phyloP scores from a whole-genome alignment of 1,140 invertebrate species.

The Drosophila oshimai region DNA sequence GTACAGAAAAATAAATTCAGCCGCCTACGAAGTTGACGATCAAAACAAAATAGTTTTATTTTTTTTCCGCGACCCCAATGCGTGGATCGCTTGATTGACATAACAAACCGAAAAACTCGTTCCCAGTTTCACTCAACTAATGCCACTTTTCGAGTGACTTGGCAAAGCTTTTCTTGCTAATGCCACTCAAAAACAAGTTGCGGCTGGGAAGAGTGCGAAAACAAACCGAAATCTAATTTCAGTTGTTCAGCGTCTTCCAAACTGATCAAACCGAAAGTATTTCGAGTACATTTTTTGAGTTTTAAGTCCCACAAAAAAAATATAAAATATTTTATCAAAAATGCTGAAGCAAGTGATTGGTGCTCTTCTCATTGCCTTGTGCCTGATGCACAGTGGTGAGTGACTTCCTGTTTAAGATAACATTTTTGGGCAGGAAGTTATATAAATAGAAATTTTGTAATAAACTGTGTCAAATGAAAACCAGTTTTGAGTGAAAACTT shows the following conservation, averaged over 20 bases:
- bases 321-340: conserved; percentile 1
- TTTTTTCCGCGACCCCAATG: conserved; percentile 27
- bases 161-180: conserved; percentile 19
- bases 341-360: conserved; percentile 61
- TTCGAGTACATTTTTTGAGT: neutral
- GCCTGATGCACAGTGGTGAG: conserved; percentile 62
- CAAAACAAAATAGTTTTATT: conserved; percentile 70
- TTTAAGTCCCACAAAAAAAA: neutral
- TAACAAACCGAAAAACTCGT: conserved; percentile 44
- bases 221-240: conserved; percentile 42
- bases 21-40: conserved; percentile 52
- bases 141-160: conserved; percentile 18
- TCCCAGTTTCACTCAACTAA: conserved; percentile 59
- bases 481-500: conserved; percentile 37
- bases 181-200: conserved; percentile 13
- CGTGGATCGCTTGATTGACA: conserved; percentile 7
- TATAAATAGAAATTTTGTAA: neutral
- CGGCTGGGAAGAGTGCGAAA: neutral
- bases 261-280: conserved; percentile 15
- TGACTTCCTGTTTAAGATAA: neutral
- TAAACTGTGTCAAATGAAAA: conserved; percentile 27
- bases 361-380: conserved; percentile 53
- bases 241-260: conserved; percentile 53
- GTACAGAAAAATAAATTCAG: neutral
- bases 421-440: neutral